phyloP scores from a whole-genome alignment of 2,797 vertebrate species.

The Chelonia mydas region DNA sequence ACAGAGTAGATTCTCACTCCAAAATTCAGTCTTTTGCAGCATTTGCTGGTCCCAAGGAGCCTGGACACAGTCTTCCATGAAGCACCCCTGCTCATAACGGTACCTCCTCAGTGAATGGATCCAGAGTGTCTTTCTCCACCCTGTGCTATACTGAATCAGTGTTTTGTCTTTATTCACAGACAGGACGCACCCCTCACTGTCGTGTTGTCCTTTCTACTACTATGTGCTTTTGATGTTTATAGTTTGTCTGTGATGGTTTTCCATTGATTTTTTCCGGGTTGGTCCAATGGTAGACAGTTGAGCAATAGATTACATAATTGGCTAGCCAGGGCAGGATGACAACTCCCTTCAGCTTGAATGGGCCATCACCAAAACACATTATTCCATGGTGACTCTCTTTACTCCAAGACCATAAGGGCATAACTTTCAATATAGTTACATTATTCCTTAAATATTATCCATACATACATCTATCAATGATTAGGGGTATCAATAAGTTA shows the following conservation, averaged over 20 bases:
- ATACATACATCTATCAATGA: neutral
- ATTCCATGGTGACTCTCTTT: neutral
- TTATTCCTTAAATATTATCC: neutral
- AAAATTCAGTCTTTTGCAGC: neutral
- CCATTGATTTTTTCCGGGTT: neutral
- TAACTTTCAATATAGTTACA: neutral
- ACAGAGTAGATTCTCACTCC: neutral
- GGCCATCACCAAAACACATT: neutral
- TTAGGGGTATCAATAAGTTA: neutral
- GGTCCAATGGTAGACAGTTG: neutral
- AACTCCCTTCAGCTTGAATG: neutral
- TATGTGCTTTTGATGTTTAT: neutral
- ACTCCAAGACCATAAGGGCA: neutral
- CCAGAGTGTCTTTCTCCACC: neutral
- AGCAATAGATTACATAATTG: neutral
- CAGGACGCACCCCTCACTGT: neutral
- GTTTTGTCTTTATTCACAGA: neutral
- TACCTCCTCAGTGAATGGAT: neutral
- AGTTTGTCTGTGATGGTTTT: neutral
- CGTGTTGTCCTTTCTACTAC: neutral
- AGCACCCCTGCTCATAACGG: neutral
- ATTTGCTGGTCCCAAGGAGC: neutral
- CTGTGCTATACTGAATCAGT: no score
- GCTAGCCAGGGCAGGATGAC: no score
- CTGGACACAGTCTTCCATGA: neutral